Evolutionary conservation across 2,888 invertebrate genomes (phyloP), one percentile per base, ranked within the genome.

Genomic region (Nymphalis polychloros): DNA sequence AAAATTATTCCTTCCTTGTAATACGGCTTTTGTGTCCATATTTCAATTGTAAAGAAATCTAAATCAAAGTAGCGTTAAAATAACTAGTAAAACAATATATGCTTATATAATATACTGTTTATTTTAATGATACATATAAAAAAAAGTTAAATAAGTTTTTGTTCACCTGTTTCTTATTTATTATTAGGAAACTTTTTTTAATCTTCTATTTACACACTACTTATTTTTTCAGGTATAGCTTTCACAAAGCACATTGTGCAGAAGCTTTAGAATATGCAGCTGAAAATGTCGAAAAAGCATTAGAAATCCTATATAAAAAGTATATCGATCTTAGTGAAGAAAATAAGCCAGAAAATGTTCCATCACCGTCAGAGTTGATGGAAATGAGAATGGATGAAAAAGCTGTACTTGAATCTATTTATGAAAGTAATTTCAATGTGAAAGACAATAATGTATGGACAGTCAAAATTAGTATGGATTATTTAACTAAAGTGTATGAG

Each of bases 331-430:
- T 93, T 31, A 86, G 93, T 71, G 78, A 88, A 46, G 77, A 86
- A 73, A 78, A 84, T 1, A 85, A 84, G 73, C 86, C 86, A 2
- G 85, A 90, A 59, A 84, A 91, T 73, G 81, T 92, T 67, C 88
- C 93, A 0, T 84, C 93, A 6, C 84, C 86, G 72, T 79, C 89
- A 4, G 95, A 95, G 77, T 79, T 96, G 52, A 73, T 94, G 41
- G 95, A 96, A 82, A 94, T 95, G 87, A 93, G 95, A 70, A 86
- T 85, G 13, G 97, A 97, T 67, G 97, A 97, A 79, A 95, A 94
- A 83, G 94, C 94, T 72, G 96, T 95, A 0, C 85, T 97, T 47
- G 94, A 96, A 85, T 96, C 96, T 19, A 97, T 97, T 73, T 97
- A 96, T 77, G 96, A 96, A 69, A 88, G 93, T 46, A 92, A 93